Evolutionary conservation across 2,888 invertebrate genomes (phyloP).

Genomic region (Alentia gelatinosa): DNA sequence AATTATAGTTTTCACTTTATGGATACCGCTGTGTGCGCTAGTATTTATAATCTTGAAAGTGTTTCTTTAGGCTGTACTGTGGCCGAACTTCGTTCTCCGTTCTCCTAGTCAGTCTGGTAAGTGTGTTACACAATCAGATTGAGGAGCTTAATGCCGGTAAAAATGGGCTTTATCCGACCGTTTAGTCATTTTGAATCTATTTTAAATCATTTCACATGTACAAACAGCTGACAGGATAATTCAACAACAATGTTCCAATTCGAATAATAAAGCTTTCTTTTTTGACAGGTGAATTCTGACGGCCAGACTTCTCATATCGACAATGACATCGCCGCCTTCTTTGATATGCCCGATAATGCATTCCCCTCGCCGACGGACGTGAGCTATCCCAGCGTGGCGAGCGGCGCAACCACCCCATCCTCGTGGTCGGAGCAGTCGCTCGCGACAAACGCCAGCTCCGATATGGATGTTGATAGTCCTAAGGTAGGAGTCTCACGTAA

Average conservation of each 20-base stretch:
- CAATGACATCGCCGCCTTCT: slow-evolving; percentile 62
- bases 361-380: slow-evolving; percentile 39
- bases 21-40: too few relatives aligned
- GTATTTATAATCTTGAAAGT: too few relatives aligned
- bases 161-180: too few relatives aligned
- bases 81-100: too few relatives aligned
- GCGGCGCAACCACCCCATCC: slow-evolving; percentile 43
- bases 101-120: too few relatives aligned
- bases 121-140: too few relatives aligned
- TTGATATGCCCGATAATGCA: slow-evolving; percentile 58
- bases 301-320: slow-evolving; percentile 55
- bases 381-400: slow-evolving; percentile 55
- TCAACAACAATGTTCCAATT: too few relatives aligned
- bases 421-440: slow-evolving; percentile 35
- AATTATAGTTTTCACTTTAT: too few relatives aligned
- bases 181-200: neutral
- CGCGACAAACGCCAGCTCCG: slow-evolving; percentile 48
- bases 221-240: too few relatives aligned
- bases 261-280: neutral
- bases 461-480: slow-evolving; percentile 44
- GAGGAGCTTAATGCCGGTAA: too few relatives aligned
- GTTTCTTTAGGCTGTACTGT: too few relatives aligned
- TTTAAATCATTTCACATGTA: neutral
- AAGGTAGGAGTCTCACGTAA: slow-evolving; percentile 1
- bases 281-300: slow-evolving; percentile 59